Conservation (phyloP, 2,797 vertebrate species). For the Otolemur crassicaudatus region DNA sequence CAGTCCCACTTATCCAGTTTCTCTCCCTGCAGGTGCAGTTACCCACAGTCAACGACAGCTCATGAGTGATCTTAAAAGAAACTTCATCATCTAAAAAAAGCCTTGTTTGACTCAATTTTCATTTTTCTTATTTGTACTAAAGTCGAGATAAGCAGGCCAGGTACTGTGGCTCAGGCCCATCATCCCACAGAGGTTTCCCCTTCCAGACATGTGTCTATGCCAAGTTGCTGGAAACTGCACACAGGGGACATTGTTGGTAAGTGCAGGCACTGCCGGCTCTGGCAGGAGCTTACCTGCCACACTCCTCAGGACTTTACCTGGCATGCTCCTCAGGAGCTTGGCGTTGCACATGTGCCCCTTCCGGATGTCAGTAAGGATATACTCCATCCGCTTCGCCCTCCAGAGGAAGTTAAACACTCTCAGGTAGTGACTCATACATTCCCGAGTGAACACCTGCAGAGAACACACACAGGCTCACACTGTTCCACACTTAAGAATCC, state of each 20-base stretch:
- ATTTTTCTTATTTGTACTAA: background rate
- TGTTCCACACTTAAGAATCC: background rate
- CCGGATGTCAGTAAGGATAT: conserved; percentile 98
- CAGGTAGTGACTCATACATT: conserved; percentile 98
- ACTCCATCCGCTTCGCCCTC: conserved; percentile 98
- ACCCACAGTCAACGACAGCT: background rate
- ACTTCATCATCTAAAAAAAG: background rate
- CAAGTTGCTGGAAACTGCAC: background rate
- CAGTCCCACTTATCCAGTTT: background rate
- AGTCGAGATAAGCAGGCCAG: background rate
- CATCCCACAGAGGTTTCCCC: background rate
- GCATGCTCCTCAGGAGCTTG: conserved; percentile 96
- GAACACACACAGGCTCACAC: background rate
- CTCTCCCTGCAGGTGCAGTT: background rate
- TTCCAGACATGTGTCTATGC: too few relatives aligned
- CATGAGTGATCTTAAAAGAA: background rate
- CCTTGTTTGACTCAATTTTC: background rate
- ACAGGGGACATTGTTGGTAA: too few relatives aligned
- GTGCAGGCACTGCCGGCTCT: too few relatives aligned
- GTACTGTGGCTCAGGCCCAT: background rate
- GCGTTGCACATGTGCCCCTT: conserved; percentile 99
- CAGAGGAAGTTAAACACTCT: conserved; percentile 99
- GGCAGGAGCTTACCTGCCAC: too few relatives aligned
- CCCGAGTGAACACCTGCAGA: conserved; percentile 95
- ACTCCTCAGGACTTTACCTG: conserved; percentile 88